phyloP scores from a whole-genome alignment of 2,113 vertebrate genomes.

The Corythoichthys intestinalis region DNA sequence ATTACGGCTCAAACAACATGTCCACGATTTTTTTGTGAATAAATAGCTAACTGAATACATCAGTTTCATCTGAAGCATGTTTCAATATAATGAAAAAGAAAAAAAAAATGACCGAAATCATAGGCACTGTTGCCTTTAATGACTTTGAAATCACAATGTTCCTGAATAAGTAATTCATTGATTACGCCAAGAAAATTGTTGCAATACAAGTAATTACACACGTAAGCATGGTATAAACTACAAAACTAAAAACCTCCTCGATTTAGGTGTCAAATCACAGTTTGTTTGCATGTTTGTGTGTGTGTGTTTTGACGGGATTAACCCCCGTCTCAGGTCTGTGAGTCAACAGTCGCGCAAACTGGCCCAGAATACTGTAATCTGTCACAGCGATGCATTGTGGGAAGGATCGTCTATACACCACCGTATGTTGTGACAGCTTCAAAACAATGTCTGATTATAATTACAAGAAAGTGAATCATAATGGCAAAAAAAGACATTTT shows the following conservation, averaged over 20 bases:
- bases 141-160: too few relatives aligned
- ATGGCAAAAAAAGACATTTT: neutral
- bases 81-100: too few relatives aligned
- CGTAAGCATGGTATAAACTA: neutral
- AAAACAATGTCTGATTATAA: neutral
- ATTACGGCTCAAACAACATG: neutral
- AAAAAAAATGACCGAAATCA: too few relatives aligned
- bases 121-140: too few relatives aligned
- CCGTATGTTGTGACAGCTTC: neutral
- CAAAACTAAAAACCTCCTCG: neutral
- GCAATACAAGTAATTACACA: neutral
- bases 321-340: neutral
- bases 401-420: neutral
- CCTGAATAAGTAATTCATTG: too few relatives aligned
- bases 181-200: too few relatives aligned
- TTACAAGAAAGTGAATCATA: neutral
- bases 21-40: too few relatives aligned
- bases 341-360: neutral
- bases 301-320: neutral
- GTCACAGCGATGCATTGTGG: neutral
- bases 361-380: neutral
- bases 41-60: too few relatives aligned
- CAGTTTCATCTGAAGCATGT: too few relatives aligned
- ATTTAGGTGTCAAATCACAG: neutral
- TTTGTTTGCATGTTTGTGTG: neutral